Base-by-base conservation (phyloP, 2,113 vertebrate species). In the Zosterops borbonicus region DNA sequence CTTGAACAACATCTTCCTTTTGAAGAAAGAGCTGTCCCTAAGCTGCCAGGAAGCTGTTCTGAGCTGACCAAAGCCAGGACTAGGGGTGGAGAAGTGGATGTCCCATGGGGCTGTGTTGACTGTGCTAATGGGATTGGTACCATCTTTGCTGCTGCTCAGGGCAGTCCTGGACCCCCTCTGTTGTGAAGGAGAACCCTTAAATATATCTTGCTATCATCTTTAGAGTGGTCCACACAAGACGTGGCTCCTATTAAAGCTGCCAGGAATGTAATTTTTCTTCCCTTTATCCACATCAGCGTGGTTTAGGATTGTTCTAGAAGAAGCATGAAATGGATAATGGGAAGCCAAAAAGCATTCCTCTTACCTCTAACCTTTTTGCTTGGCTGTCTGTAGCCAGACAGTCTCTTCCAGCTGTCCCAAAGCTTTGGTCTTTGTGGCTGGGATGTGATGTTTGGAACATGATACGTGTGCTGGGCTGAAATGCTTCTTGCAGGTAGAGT, bases 341-440 rank as follows among this genome's bases (percentile, higher is more conserved):
- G 56, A 71, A 84, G 65, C 56, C 56, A 70, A 70, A 63, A 75
- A 85, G 5, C 46, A 41, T 68, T 94, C 24, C 44, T 85, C 24
- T 52, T 75, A 17, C 69, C 84, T 87, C 78, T 96, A 94, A 79
- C 87, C 93, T 92, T 91, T 92, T 37, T 71, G 11, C 47, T 89
- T 70, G 69, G 35, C 83, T 89, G 15, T 74, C 73, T 81, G 35
- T 47, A 60, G 60, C 33, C 78, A 84, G 41, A 11, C 52, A 82
- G 69, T n/a, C 84, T 63, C 78, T 87, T 84, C 80, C 71, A 87
- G 77, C 74, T 82, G 44, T 87, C 58, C 60, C 56, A 71, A 25
- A 87, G 70, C 90, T 93, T 93, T 94, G 84, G 68, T 94, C 77
- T 87, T 15, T 27, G 73, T 82, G 87, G 52, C 60, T 83, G 14